Evolutionary conservation across 2,888 invertebrate species (phyloP).

Genomic region (Meteorus colon): DNA sequence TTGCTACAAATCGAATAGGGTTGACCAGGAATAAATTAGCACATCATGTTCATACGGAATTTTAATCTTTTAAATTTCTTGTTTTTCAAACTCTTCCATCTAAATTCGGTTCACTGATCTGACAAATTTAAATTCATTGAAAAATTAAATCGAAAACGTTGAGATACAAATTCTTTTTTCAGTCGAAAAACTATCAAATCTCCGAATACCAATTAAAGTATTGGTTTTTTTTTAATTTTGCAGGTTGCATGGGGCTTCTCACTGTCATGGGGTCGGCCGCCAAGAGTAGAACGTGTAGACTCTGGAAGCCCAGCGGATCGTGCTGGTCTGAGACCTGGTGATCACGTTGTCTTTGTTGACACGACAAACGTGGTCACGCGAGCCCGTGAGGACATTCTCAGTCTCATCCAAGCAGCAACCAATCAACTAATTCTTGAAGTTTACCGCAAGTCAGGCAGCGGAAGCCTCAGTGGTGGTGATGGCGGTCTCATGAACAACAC

Average conservation of each 20-base stretch:
- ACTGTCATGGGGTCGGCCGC: conserved; percentile 92
- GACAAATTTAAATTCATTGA: no score
- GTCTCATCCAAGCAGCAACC: conserved; percentile 77
- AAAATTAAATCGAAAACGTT: no score
- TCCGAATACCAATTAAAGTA: background rate
- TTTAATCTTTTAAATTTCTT: no score
- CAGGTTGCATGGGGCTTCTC: conserved; percentile 81
- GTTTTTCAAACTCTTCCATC: no score
- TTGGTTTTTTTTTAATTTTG: conserved; percentile 33
- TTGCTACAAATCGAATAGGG: no score
- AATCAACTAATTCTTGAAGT: conserved; percentile 69
- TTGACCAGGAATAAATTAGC: no score
- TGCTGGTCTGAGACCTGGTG: conserved; percentile 88
- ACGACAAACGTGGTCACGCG: conserved; percentile 90
- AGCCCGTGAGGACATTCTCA: conserved; percentile 80
- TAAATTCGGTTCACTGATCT: no score
- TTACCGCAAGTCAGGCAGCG: conserved; percentile 65
- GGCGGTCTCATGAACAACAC: conserved; percentile 50
- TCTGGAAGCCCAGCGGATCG: conserved; percentile 87
- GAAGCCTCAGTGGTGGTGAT: conserved; percentile 45
- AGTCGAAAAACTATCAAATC: background rate
- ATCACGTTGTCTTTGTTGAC: conserved; percentile 91
- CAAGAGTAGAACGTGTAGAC: conserved; percentile 88
- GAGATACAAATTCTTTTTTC: no score
- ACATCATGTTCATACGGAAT: no score